Conservation (phyloP, 2,113 vertebrate genomes). For the Bagarius yarrelli region DNA sequence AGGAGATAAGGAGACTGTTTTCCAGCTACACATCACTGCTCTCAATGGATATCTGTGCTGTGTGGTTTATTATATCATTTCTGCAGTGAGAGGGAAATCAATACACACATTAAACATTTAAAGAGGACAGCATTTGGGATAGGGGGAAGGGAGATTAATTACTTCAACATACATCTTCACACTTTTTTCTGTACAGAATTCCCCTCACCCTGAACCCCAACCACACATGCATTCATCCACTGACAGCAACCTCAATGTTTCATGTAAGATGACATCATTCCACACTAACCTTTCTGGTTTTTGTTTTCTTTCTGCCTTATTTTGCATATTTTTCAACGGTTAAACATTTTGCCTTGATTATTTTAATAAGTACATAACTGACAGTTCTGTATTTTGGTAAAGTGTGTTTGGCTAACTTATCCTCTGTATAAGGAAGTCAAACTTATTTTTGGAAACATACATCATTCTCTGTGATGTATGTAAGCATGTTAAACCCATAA, state of each 20-base stretch:
- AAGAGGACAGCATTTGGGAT: conserved; percentile 64
- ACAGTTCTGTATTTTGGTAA: conserved; percentile 6
- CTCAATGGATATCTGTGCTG: conserved; percentile 44
- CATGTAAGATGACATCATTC: conserved; percentile 36
- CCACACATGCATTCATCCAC: not conserved
- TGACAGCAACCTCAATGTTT: conserved; percentile 28
- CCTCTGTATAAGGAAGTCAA: conserved; percentile 39
- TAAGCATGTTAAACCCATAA: not conserved
- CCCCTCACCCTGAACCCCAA: not conserved
- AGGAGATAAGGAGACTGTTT: conserved; percentile 49
- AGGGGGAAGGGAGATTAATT: conserved; percentile 72
- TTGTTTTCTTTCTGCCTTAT: conserved; percentile 17
- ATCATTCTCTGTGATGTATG: too few species aligned
- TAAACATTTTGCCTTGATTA: not conserved
- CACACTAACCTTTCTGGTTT: not conserved
- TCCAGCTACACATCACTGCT: conserved; percentile 17
- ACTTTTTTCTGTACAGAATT: conserved; percentile 6
- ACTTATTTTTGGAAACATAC: conserved; percentile 22
- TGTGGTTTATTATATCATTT: conserved; percentile 70
- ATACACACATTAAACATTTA: conserved; percentile 75
- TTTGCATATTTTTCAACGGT: not conserved
- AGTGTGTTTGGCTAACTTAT: not conserved
- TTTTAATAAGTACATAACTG: conserved; percentile 3
- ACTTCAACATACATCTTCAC: conserved; percentile 48
- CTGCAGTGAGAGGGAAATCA: conserved; percentile 65